Evolutionary conservation across 64 coral and sea anemone species (phyloP).

Genomic region (Stichodactyla helianthus): DNA sequence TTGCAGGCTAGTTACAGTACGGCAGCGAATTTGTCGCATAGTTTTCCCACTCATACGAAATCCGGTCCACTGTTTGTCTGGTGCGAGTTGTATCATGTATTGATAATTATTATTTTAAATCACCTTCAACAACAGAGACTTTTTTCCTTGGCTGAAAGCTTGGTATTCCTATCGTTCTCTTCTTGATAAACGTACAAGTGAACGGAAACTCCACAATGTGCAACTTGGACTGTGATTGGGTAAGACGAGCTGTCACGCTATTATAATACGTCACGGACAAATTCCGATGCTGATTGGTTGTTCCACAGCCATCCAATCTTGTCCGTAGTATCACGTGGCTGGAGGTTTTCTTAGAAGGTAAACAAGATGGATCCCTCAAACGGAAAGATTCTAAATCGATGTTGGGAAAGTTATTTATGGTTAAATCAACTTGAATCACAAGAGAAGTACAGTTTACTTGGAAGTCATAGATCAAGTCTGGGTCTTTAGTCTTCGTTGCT

Average conservation of each 20-base stretch:
- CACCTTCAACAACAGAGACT: conserved; percentile 75
- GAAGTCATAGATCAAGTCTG: conserved; percentile 56
- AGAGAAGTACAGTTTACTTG: conserved; percentile 72
- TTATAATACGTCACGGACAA: conserved; percentile 62
- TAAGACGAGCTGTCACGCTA: conserved; percentile 47
- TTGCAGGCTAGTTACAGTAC: too few relatives aligned
- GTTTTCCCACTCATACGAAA: neutral
- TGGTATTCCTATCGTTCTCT: conserved; percentile 52
- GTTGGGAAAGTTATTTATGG: conserved; percentile 45
- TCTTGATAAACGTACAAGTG: conserved; percentile 56
- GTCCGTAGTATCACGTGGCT: conserved; percentile 56
- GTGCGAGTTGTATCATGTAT: neutral
- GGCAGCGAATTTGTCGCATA: too few relatives aligned
- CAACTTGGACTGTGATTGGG: conserved; percentile 21
- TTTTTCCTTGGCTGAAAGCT: conserved; percentile 82
- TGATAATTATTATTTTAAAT: neutral
- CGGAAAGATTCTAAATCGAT: conserved; percentile 53
- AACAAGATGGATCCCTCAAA: conserved; percentile 40
- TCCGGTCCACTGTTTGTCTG: neutral
- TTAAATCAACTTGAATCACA: conserved; percentile 59
- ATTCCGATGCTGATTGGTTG: conserved; percentile 24
- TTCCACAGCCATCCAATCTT: conserved; percentile 63
- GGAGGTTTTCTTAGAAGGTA: conserved; percentile 5
- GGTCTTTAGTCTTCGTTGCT: neutral
- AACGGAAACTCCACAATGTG: conserved; percentile 83